Evolutionary conservation across 1,140 invertebrate genomes (phyloP).

Genomic region (Wiebesia pumilae): DNA sequence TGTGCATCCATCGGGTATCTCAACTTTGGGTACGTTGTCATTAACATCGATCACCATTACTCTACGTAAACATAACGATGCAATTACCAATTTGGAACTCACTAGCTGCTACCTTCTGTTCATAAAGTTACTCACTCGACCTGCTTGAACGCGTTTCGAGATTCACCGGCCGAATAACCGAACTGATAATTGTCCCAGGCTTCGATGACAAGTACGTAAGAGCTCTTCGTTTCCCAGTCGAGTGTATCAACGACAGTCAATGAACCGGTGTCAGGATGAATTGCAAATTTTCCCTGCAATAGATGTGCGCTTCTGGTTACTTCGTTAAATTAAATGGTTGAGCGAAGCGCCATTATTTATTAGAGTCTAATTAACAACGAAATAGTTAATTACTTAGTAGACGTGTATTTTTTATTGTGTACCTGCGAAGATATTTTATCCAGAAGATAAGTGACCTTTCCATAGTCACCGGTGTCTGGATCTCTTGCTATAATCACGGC

Average conservation of each 20-base stretch:
- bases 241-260: conserved; percentile 86
- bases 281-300: conserved; percentile 84
- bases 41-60: conserved; percentile 87
- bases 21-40: conserved; percentile 85
- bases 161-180: conserved; percentile 91
- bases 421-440: conserved; percentile 89
- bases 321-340: conserved; percentile 37
- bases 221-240: conserved; percentile 87
- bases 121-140: conserved; percentile 80
- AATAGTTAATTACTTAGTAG: neutral
- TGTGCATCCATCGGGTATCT: conserved; percentile 81
- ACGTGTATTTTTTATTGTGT: conserved; percentile 43
- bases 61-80: conserved; percentile 68
- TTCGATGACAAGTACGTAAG: conserved; percentile 90
- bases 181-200: conserved; percentile 97
- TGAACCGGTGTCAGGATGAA: conserved; percentile 89
- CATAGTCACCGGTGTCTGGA: conserved; percentile 91
- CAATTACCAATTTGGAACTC: conserved; percentile 32
- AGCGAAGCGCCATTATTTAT: neutral
- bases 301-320: neutral
- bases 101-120: neutral
- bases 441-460: conserved; percentile 91
- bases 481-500: conserved; percentile 86
- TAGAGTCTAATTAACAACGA: neutral
- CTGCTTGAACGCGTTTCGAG: conserved; percentile 93